phyloP scores from a whole-genome alignment of 2,113 vertebrate genomes.

The Mus spicilegus region DNA sequence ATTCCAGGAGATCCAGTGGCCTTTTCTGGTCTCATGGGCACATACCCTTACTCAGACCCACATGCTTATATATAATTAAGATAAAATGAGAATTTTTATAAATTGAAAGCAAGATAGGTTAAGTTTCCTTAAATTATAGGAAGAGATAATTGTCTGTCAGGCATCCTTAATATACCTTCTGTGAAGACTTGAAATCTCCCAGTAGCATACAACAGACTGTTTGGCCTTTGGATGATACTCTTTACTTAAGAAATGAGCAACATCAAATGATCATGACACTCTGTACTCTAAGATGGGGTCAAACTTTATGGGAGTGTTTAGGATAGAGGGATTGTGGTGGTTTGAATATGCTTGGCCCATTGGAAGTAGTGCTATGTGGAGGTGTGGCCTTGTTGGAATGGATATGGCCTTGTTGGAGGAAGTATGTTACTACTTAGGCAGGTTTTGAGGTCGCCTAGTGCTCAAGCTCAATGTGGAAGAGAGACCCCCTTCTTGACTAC shows the following conservation, averaged over 20 bases:
- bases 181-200: slow-evolving; percentile 20
- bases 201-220: background rate
- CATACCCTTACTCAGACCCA: background rate
- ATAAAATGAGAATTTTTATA: background rate
- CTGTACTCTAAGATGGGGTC: background rate
- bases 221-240: background rate
- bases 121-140: background rate
- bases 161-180: background rate
- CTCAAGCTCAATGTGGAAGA: too few species aligned
- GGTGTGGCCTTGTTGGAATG: too few species aligned
- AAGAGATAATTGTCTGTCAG: background rate
- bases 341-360: too few species aligned
- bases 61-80: background rate
- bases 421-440: too few species aligned
- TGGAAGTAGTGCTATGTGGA: too few species aligned
- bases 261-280: background rate
- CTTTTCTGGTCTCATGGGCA: background rate
- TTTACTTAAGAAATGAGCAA: background rate
- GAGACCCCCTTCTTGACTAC: too few species aligned
- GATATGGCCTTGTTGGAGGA: too few species aligned
- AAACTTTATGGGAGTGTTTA: background rate
- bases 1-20: background rate
- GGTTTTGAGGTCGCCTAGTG: too few species aligned
- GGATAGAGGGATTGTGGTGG: background rate
- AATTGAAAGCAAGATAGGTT: background rate